Conservation (phyloP, 2,797 vertebrate genomes). For the Buphagus erythrorhynchus region DNA sequence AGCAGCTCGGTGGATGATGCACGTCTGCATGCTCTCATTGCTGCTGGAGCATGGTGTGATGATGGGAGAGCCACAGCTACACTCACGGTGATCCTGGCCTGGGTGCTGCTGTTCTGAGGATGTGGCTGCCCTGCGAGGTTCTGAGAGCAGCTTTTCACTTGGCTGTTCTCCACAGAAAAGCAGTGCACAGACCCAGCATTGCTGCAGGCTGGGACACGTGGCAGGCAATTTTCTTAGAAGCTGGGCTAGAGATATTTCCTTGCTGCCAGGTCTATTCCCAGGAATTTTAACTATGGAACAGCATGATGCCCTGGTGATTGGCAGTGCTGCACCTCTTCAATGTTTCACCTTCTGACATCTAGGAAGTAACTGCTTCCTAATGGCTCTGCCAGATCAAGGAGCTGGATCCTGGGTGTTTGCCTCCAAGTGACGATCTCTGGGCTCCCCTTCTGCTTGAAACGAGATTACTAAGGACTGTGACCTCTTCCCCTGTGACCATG, state of each 20-base stretch:
- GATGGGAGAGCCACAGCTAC: background rate
- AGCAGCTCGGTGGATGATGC: background rate
- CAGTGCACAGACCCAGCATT: background rate
- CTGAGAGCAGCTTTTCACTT: background rate
- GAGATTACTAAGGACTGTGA: background rate
- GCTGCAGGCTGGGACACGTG: background rate
- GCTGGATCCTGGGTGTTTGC: background rate
- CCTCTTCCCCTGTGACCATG: background rate
- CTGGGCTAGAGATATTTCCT: background rate
- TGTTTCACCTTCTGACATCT: background rate
- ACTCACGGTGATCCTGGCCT: background rate
- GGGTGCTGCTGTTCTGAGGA: background rate
- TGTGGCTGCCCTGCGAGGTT: background rate
- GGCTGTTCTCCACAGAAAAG: background rate
- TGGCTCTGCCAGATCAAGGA: background rate
- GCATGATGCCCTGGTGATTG: background rate
- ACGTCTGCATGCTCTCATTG: background rate
- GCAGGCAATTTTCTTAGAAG: background rate
- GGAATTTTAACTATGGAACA: background rate
- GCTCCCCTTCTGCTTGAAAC: background rate
- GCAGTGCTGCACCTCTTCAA: background rate
- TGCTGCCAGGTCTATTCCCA: background rate
- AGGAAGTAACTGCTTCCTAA: background rate
- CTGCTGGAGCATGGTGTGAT: background rate
- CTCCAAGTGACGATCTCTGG: background rate